A percentile compares a stretch with the other conserved stretches of the same genome.
Conservation (phyloP, 2,797 vertebrate genomes). For the Thaleichthys pacificus region DNA sequence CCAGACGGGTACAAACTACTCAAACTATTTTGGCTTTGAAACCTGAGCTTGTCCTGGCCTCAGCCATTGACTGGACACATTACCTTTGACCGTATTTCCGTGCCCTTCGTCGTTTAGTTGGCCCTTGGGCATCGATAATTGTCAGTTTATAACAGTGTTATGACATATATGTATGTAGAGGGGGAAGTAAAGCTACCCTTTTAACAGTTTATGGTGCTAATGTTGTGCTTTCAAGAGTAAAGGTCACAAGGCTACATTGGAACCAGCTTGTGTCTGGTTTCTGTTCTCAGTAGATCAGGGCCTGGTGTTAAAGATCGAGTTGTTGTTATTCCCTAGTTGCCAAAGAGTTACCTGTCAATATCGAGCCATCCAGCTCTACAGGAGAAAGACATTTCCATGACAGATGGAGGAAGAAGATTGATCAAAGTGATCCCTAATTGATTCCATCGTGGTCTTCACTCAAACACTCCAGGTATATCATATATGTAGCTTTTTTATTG, state of each 20-base stretch:
- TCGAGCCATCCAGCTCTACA: too few relatives aligned
- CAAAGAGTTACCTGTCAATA: too few relatives aligned
- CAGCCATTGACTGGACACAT: conserved; percentile 24
- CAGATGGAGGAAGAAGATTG: too few relatives aligned
- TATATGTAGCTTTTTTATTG: neutral
- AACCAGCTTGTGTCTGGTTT: neutral
- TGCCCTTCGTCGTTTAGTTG: neutral
- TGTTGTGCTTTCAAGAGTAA: neutral
- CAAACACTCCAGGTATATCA: too few relatives aligned
- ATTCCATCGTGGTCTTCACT: too few relatives aligned
- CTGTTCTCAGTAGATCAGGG: neutral
- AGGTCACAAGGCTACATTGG: neutral
- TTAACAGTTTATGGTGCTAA: neutral
- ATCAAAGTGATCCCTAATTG: too few relatives aligned
- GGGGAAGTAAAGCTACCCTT: neutral
- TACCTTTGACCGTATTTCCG: neutral
- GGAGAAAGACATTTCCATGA: neutral
- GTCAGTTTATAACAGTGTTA: neutral
- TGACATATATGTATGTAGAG: neutral
- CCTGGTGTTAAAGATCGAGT: neutral
- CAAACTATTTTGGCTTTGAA: conserved; percentile 56
- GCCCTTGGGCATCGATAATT: neutral
- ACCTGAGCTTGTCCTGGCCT: conserved; percentile 38
- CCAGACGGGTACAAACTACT: conserved; percentile 25
- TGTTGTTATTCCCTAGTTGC: too few relatives aligned